A percentile compares a stretch with the other conserved stretches of the same genome.
phyloP scores from a whole-genome alignment of 2,888 invertebrate genomes.

The Coecobrya sp. region DNA sequence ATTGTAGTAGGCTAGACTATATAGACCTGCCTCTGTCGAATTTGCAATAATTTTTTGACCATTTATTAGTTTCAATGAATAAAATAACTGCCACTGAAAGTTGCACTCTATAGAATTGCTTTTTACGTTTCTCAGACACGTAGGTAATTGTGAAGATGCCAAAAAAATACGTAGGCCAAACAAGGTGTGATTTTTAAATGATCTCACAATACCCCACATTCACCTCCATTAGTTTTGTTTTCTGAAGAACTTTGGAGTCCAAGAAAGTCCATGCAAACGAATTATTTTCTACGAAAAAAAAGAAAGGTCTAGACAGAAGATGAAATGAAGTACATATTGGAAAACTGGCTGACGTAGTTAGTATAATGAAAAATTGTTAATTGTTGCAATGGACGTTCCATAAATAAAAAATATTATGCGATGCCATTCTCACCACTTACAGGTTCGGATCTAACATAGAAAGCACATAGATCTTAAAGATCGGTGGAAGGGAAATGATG shows the following conservation, averaged over 20 bases:
- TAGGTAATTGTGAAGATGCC: neutral
- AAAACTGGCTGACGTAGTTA: neutral
- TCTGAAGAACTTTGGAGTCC: constrained; percentile 19
- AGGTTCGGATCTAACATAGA: neutral
- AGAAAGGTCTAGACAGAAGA: neutral
- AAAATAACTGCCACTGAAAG: neutral
- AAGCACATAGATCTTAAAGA: constrained; percentile 42
- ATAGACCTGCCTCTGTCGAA: neutral
- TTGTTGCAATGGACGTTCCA: neutral
- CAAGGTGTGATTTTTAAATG: neutral
- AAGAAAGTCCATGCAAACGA: constrained; percentile 1
- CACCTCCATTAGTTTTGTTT: neutral
- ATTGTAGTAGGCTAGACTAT: too few relatives aligned
- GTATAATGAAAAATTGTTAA: neutral
- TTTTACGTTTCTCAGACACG: neutral
- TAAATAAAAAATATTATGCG: neutral
- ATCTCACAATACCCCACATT: neutral
- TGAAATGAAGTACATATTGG: neutral
- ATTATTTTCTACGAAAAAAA: constrained; percentile 1
- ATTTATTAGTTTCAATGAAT: neutral
- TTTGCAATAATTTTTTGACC: neutral
- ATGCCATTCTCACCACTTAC: neutral
- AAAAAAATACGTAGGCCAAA: neutral
- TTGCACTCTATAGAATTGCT: neutral
- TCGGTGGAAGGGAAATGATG: constrained; percentile 63